phyloP scores from a whole-genome alignment of 1,140 invertebrate species.

The Prorops nasuta region DNA sequence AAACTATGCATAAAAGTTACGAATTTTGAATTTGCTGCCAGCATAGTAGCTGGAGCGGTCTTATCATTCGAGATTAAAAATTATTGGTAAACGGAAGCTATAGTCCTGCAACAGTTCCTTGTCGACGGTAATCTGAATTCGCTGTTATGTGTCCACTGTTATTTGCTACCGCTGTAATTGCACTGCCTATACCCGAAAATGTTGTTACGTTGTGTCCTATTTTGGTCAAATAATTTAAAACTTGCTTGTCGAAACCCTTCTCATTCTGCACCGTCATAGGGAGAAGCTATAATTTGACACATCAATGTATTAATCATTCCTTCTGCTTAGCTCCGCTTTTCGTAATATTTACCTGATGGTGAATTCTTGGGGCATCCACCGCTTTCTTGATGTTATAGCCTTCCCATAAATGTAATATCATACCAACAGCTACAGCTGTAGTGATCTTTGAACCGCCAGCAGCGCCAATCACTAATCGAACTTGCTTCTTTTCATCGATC shows the following conservation, averaged over 20 bases:
- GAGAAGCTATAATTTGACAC: conserved; percentile 63
- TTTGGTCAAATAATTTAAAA: conserved; percentile 48
- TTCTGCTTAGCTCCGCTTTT: no score
- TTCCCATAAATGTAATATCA: conserved; percentile 44
- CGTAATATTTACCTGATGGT: conserved; percentile 52
- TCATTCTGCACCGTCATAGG: conserved; percentile 70
- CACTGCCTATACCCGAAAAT: conserved; percentile 56
- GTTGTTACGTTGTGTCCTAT: conserved; percentile 55
- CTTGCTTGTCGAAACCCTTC: conserved; percentile 56
- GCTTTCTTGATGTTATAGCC: conserved; percentile 42
- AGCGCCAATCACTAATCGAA: conserved; percentile 74
- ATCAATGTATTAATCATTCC: no score
- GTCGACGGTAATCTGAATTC: conserved; percentile 61
- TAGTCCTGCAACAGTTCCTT: conserved; percentile 49
- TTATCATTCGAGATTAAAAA: neutral
- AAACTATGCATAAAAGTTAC: no score
- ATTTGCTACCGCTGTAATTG: conserved; percentile 56
- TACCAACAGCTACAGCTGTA: conserved; percentile 72
- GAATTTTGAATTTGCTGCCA: no score
- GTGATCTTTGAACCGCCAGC: conserved; percentile 91
- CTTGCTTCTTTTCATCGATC: conserved; percentile 64
- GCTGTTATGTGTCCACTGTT: conserved; percentile 51
- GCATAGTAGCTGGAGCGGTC: no score
- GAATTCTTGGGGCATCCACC: conserved; percentile 41
- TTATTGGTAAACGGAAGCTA: neutral